These are phyloP conservation scores for Thymelicus acteon DNA, from an alignment of 2,888 invertebrate genomes.

Conservation along the genomic window DNA sequence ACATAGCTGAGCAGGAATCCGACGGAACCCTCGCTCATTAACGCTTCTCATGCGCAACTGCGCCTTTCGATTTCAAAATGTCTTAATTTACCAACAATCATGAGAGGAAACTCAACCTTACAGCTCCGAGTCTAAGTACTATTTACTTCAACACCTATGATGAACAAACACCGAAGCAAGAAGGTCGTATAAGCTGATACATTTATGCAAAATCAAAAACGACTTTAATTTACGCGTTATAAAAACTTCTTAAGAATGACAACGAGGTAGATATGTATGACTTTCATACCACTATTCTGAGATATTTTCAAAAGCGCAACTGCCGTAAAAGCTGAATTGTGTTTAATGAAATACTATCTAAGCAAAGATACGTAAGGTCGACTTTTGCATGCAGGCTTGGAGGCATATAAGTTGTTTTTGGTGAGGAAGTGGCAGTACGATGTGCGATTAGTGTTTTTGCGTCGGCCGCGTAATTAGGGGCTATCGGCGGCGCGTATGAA, in stretches of 20 bases:
- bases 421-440: constrained; percentile 54
- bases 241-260: constrained; percentile 44
- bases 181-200: neutral
- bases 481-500: constrained; percentile 83
- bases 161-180: neutral
- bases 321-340: constrained; percentile 28
- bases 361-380: constrained; percentile 16
- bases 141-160: neutral
- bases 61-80: constrained; percentile 49
- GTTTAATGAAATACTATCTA: neutral
- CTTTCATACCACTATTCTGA: constrained; percentile 45
- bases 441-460: constrained; percentile 83
- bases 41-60: constrained; percentile 69
- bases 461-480: constrained; percentile 78
- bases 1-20: constrained; percentile 76
- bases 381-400: constrained; percentile 7
- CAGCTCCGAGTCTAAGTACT: neutral
- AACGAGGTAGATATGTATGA: constrained; percentile 38
- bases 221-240: constrained; percentile 37
- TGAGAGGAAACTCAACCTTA: constrained; percentile 41
- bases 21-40: constrained; percentile 78
- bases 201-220: constrained; percentile 25
- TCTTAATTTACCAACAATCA: constrained; percentile 46
- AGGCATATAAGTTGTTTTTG: constrained; percentile 39
- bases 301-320: constrained; percentile 38